Evolutionary conservation across 2,888 invertebrate genomes (phyloP).

Genomic region (Neoaliturus tenellus): DNA sequence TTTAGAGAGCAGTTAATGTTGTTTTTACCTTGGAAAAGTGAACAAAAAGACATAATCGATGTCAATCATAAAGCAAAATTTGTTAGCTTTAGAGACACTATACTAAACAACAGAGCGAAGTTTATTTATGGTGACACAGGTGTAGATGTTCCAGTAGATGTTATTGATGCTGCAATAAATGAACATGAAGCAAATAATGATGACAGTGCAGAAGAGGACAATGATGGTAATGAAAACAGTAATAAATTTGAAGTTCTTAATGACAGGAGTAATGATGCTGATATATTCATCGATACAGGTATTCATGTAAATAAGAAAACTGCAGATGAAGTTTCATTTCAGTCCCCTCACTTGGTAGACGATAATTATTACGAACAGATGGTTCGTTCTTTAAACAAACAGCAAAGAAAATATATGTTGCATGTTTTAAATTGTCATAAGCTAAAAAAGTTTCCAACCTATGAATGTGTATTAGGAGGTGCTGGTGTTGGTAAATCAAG

Average conservation of each 20-base stretch:
- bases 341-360: background rate
- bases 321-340: too few species aligned
- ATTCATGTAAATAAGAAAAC: background rate
- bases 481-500: too few species aligned
- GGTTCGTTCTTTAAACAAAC: background rate
- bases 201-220: background rate
- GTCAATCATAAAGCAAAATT: conserved; percentile 54
- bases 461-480: too few species aligned
- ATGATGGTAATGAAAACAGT: background rate
- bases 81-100: background rate
- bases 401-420: background rate
- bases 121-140: conserved; percentile 37
- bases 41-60: conserved; percentile 59
- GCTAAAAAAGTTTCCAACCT: too few species aligned
- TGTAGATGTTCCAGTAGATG: background rate
- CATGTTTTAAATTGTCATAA: too few species aligned
- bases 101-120: background rate
- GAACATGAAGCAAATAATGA: background rate
- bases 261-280: conserved; percentile 51
- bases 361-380: background rate
- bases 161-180: background rate
- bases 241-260: conserved; percentile 43
- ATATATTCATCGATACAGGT: background rate
- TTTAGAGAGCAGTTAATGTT: conserved; percentile 62
- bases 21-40: too few species aligned